Evolutionary conservation across 2,113 vertebrate genomes (phyloP), one percentile per base, ranked within the genome.

Genomic region (Sapayoa aenigma): DNA sequence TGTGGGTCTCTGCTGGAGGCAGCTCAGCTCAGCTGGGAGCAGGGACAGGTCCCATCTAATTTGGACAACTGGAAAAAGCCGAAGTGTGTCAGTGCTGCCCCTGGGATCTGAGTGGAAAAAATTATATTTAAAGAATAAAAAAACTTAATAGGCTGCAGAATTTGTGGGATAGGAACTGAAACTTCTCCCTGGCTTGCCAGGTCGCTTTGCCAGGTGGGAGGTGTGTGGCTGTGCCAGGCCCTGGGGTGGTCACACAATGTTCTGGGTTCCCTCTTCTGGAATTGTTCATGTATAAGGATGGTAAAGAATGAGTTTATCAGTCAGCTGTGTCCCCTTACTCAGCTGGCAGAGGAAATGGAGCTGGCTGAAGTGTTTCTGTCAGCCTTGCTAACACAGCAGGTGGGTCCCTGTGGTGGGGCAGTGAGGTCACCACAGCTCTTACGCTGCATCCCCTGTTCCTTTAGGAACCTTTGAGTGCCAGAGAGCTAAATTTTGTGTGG

Each of bases 401-500:
- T 19, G 41, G 60, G 15, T 50, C 41, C 5, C 74, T 50, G 50
- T 5, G 62, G 20, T 12, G 35, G 49, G 30, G 33, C 62, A n/a
- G 1, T 17, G 23, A 55, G 39, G 46, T 5, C 18, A 11, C 25
- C 1, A 3, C 7, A 3, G 3, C 12, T 17, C 39, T 58, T 46
- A 17, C 44, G 2, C 9, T 39, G 49, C 55, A 55, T 41, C 18
- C 27, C 6, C 25, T n/a, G 1, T 33, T 65, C 44, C 20, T 41
- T 42, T 27, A 58, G 69, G 56, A 65, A 33, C 13, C 37, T 30
- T 17, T 62, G 35, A 41, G 35, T 35, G 31, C 41, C 42, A 4
- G 14, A 37, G 55, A 20, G 58, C 42, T 76, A 37, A 44, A 30
- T 25, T 37, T 24, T 19, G 20, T 16, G 15, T 82, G 60, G 9